Percentiles rank a stretch among this genome's conserved stretches.
These are phyloP conservation scores for Rhingia rostrata DNA, from an alignment of 2,888 invertebrate species.

Conservation along the genomic window DNA sequence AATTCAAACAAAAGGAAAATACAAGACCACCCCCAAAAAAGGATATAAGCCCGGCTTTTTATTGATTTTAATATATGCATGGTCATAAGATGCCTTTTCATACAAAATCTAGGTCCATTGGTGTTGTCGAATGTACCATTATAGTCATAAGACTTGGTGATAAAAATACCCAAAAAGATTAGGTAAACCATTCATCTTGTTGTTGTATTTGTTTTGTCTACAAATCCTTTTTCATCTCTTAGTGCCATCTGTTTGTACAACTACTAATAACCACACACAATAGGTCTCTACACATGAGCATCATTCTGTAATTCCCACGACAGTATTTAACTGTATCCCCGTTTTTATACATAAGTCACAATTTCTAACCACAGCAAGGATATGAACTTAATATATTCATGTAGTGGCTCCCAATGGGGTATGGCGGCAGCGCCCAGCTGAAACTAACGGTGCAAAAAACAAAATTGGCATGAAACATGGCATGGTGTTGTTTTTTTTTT, in stretches of 20 bases:
- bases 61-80: no score
- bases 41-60: no score
- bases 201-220: neutral
- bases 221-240: neutral
- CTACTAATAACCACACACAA: neutral
- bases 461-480: constrained; percentile 30
- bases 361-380: constrained; percentile 28
- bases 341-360: constrained; percentile 33
- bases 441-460: constrained; percentile 17
- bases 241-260: no score
- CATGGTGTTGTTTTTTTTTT: constrained; percentile 20
- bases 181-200: neutral
- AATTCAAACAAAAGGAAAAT: no score
- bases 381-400: constrained; percentile 54
- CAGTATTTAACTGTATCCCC: constrained; percentile 43
- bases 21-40: no score
- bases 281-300: neutral
- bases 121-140: no score
- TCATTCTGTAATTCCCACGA: constrained; percentile 49
- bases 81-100: no score
- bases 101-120: no score
- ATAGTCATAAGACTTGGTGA: no score
- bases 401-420: constrained; percentile 50
- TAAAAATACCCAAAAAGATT: no score
- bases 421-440: constrained; percentile 49